These are phyloP conservation scores for Gymnogyps californianus DNA, from an alignment of 2,113 vertebrate species.

Conservation along the genomic window DNA sequence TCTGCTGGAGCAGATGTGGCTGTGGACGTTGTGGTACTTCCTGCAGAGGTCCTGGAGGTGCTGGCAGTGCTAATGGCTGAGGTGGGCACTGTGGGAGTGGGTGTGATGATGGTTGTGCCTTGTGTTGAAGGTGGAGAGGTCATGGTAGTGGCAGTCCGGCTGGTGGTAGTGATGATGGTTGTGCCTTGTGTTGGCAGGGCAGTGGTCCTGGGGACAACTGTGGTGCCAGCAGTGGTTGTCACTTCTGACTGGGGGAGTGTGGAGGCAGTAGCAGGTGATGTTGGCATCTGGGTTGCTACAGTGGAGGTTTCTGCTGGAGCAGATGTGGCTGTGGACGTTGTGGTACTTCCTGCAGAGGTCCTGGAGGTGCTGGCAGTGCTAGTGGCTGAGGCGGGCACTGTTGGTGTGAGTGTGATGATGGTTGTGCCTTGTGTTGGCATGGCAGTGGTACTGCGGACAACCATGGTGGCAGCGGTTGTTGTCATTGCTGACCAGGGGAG, in stretches of 20 bases:
- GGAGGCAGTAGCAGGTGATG: background rate
- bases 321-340: too few relatives aligned
- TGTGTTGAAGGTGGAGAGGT: rapidly evolving
- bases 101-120: background rate
- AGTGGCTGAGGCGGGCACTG: too few relatives aligned
- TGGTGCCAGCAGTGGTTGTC: background rate
- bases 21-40: rapidly evolving
- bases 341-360: too few relatives aligned
- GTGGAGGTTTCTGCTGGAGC: background rate
- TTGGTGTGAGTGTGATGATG: too few relatives aligned
- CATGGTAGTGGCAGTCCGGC: rapidly evolving
- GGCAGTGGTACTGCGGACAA: too few relatives aligned
- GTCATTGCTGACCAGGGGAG: too few relatives aligned
- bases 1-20: rapidly evolving
- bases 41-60: background rate
- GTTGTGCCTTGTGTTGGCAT: too few relatives aligned
- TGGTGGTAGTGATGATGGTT: too few relatives aligned
- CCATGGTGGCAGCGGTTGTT: too few relatives aligned
- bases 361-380: too few relatives aligned
- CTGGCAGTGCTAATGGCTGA: background rate
- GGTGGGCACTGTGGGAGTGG: background rate
- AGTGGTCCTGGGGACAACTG: background rate
- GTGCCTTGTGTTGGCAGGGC: rapidly evolving
- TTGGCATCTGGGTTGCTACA: rapidly evolving
- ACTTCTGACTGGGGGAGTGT: too few relatives aligned